phyloP scores from a whole-genome alignment of 2,888 invertebrate genomes.

The Platynereis dumerilii region DNA sequence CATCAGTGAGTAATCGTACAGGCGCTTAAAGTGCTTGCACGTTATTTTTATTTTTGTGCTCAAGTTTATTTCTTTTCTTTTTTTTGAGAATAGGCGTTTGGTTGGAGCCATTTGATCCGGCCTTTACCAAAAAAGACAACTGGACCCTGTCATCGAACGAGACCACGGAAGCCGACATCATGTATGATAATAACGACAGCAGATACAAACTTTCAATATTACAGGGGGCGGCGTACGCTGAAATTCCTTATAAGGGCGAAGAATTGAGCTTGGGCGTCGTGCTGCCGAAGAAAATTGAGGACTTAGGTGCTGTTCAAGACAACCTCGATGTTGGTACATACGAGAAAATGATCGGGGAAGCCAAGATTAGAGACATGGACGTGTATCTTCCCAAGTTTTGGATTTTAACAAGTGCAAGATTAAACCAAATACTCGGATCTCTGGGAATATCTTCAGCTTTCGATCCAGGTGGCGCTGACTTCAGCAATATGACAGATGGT shows the following conservation, averaged over 20 bases:
- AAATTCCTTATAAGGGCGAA: conserved; percentile 71
- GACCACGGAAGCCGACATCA: conserved; percentile 72
- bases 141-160: conserved; percentile 70
- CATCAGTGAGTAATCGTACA: too few relatives aligned
- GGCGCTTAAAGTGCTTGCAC: too few relatives aligned
- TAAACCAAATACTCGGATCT: conserved; percentile 39
- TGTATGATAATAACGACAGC: conserved; percentile 68
- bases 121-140: conserved; percentile 68
- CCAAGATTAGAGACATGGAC: conserved; percentile 19
- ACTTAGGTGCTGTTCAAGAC: too few relatives aligned
- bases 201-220: conserved; percentile 70
- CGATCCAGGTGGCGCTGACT: conserved; percentile 45
- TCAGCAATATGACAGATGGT: conserved; percentile 43
- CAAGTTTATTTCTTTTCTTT: too few relatives aligned
- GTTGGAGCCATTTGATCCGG: conserved; percentile 68
- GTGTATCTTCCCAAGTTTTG: conserved; percentile 49
- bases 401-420: conserved; percentile 40
- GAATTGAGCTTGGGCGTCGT: conserved; percentile 50
- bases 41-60: too few relatives aligned
- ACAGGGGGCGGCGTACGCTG: conserved; percentile 77
- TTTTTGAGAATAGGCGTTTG: conserved; percentile 66
- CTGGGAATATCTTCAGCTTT: conserved; percentile 51
- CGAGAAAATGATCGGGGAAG: too few relatives aligned
- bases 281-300: conserved; percentile 45
- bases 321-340: too few relatives aligned